phyloP scores from a whole-genome alignment of 2,888 invertebrate species.

The Hololepta plana region DNA sequence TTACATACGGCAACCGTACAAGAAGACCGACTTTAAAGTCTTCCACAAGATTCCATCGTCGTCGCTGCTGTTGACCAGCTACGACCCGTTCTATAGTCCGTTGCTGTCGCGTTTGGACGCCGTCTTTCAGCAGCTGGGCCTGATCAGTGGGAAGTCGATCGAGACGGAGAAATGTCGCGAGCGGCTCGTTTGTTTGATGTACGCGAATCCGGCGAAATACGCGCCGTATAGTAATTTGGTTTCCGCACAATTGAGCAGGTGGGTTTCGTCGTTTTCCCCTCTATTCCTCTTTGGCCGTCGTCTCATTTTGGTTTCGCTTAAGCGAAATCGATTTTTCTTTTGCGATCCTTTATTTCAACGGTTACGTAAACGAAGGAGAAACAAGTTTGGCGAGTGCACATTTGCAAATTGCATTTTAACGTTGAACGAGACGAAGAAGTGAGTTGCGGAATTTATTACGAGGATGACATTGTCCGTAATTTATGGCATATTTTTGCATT shows the following conservation, averaged over 20 bases:
- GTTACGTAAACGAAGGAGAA: no score
- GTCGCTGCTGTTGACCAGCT: slow-evolving; percentile 64
- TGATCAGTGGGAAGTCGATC: slow-evolving; percentile 29
- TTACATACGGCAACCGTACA: slow-evolving; percentile 37
- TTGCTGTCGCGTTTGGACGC: slow-evolving; percentile 67
- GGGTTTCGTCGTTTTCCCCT: no score
- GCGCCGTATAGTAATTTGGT: slow-evolving; percentile 79
- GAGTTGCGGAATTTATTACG: no score
- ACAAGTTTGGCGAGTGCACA: no score
- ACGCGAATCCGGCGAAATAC: slow-evolving; percentile 71
- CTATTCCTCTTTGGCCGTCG: no score
- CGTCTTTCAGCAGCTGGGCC: slow-evolving; percentile 57
- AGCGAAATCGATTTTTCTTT: no score
- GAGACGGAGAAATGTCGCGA: slow-evolving; percentile 58
- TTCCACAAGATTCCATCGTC: slow-evolving; percentile 77
- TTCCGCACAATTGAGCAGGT: slow-evolving; percentile 76
- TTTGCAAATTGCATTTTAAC: no score
- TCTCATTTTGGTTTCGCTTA: no score
- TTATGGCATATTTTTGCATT: no score
- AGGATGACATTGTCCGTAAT: no score
- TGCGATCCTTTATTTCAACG: no score
- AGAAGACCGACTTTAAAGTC: slow-evolving; percentile 53
- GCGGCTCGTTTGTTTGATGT: slow-evolving; percentile 74
- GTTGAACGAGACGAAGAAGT: no score
- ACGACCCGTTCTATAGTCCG: slow-evolving; percentile 83